A percentile compares a stretch with the other conserved stretches of the same genome.
These are phyloP conservation scores for Parazoanthus swiftii DNA, from an alignment of 92 coral and sea anemone genomes.

Conservation along the genomic window DNA sequence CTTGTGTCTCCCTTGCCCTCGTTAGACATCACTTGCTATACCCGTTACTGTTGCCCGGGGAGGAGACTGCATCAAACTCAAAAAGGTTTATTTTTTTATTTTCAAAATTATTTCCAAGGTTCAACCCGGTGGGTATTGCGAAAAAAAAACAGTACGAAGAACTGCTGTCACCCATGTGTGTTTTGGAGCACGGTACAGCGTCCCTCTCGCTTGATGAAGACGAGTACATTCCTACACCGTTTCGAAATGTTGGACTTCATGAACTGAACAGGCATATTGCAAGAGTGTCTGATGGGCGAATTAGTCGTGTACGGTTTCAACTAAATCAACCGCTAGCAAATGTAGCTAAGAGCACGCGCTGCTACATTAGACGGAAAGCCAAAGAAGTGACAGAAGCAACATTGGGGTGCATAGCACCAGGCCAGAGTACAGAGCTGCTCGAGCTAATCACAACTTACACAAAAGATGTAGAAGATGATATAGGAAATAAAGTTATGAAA, in stretches of 20 bases:
- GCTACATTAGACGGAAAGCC: constrained; percentile 48
- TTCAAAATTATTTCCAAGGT: too few species aligned
- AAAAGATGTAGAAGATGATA: constrained; percentile 2
- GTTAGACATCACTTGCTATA: too few species aligned
- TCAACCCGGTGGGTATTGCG: too few species aligned
- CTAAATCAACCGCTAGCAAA: constrained; percentile 45
- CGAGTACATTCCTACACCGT: constrained; percentile 55
- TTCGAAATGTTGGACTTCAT: constrained; percentile 26
- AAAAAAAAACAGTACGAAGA: background rate
- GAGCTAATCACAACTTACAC: background rate
- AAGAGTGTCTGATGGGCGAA: constrained; percentile 45
- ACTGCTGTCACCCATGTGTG: background rate
- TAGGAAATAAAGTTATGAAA: constrained; percentile 35
- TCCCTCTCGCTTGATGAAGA: constrained; percentile 12
- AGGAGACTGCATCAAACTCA: too few species aligned
- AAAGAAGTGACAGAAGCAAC: constrained; percentile 38
- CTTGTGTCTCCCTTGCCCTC: too few species aligned
- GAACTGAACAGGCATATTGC: constrained; percentile 44
- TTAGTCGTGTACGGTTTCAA: constrained; percentile 51
- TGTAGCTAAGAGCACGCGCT: constrained; percentile 43
- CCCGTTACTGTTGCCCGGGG: too few species aligned
- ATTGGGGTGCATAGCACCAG: constrained; percentile 54
- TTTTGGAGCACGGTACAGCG: background rate
- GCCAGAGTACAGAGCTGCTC: constrained; percentile 46
- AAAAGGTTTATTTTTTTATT: too few species aligned